Evolutionary conservation across 2,888 invertebrate genomes (phyloP).

Genomic region (Kryphioiulus occultus): DNA sequence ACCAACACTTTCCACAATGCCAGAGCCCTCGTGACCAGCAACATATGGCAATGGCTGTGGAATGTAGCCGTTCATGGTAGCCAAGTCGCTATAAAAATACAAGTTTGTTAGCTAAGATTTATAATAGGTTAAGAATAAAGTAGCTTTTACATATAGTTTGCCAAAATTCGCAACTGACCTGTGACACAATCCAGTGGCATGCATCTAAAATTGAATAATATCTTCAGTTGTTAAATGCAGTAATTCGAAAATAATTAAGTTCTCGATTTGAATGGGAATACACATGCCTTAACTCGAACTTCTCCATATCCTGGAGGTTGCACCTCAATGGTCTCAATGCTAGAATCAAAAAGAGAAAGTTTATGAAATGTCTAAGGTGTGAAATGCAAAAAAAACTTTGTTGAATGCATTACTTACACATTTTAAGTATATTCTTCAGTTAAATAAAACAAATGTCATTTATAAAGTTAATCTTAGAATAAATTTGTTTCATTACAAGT

Average conservation of each 20-base stretch:
- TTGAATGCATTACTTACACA: no score
- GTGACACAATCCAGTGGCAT: background rate
- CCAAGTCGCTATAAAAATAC: background rate
- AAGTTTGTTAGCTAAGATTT: no score
- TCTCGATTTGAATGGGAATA: no score
- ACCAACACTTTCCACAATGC: slow-evolving; percentile 96
- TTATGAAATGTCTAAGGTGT: no score
- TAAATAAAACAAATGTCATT: no score
- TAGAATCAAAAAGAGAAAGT: slow-evolving; percentile 55
- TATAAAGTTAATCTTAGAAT: no score
- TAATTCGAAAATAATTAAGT: no score
- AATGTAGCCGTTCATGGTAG: background rate
- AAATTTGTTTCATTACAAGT: no score
- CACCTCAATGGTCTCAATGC: slow-evolving; percentile 78
- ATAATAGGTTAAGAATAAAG: background rate
- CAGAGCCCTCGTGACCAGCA: slow-evolving; percentile 95
- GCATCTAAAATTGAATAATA: background rate
- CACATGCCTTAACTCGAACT: slow-evolving; percentile 51
- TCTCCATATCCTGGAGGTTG: slow-evolving; percentile 52
- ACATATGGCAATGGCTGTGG: slow-evolving; percentile 61
- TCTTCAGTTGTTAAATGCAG: background rate
- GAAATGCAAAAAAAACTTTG: no score
- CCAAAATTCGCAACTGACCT: background rate
- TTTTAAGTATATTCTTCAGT: no score
- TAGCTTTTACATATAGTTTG: background rate